These are phyloP conservation scores for Cynoglossus semilaevis DNA, from an alignment of 2,113 vertebrate species.

Conservation along the genomic window DNA sequence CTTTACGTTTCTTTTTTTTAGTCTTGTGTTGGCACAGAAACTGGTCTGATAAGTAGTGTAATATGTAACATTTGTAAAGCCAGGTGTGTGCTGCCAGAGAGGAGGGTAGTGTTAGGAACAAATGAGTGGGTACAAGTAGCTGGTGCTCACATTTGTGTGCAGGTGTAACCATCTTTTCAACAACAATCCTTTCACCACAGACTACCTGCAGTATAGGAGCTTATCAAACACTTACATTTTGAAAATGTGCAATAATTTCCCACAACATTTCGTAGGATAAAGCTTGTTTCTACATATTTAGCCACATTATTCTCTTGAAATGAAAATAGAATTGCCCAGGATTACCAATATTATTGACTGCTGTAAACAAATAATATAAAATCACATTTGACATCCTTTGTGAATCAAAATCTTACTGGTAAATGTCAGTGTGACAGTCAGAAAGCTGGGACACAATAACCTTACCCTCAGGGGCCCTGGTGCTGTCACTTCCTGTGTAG, in stretches of 20 bases:
- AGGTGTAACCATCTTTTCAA: constrained; percentile 61
- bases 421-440: constrained; percentile 78
- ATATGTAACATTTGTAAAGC: constrained; percentile 27
- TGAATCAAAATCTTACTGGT: constrained; percentile 60
- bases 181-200: constrained; percentile 21
- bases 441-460: constrained; percentile 59
- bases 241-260: no score
- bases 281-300: constrained; percentile 26
- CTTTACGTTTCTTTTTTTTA: no score
- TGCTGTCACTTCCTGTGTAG: constrained; percentile 67
- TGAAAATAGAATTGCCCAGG: no score
- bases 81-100: constrained; percentile 33
- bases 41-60: no score
- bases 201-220: background rate
- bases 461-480: constrained; percentile 50
- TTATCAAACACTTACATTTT: no score
- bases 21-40: no score
- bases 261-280: background rate
- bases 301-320: constrained; percentile 22
- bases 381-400: constrained; percentile 70
- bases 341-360: no score
- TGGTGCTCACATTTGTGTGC: constrained; percentile 31
- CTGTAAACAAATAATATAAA: constrained; percentile 53
- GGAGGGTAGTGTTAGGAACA: constrained; percentile 1
- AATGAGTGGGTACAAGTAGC: constrained; percentile 13